A percentile compares a stretch with the other conserved stretches of the same genome.
Conservation (phyloP, 2,888 invertebrate genomes). For the Lacanobia oleracea region DNA sequence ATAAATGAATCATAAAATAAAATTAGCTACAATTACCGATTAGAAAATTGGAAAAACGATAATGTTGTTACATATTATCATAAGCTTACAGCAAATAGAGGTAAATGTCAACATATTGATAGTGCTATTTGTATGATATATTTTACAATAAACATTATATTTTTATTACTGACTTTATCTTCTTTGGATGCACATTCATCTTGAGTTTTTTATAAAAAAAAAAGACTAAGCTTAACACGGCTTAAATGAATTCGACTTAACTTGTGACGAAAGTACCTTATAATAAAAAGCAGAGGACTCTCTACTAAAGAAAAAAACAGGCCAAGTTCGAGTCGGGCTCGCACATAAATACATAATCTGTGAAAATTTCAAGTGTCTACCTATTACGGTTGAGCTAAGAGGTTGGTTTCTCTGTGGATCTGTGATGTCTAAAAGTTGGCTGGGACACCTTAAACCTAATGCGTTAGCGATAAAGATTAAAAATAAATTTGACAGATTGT, state of each 20-base stretch:
- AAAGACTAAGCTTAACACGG: not conserved
- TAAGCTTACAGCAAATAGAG: not conserved
- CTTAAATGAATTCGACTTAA: constrained; percentile 5
- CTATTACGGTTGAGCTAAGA: no score
- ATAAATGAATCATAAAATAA: constrained; percentile 2
- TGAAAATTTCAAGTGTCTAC: no score
- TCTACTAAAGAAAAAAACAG: not conserved
- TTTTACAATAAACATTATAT: not conserved
- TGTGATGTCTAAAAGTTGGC: no score
- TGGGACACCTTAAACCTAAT: no score
- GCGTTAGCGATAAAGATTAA: no score
- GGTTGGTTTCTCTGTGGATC: no score
- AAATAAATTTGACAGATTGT: no score
- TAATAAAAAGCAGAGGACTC: constrained; percentile 10
- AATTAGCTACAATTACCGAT: not conserved
- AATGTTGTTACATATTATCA: not conserved
- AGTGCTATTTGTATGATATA: not conserved
- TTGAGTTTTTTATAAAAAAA: not conserved
- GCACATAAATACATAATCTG: no score
- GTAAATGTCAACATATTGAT: no score
- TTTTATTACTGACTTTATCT: not conserved
- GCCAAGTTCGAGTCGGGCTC: no score
- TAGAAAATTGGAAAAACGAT: constrained; percentile 3
- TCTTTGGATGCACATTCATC: no score
- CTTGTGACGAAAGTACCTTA: constrained; percentile 17